Evolutionary conservation across 2,113 vertebrate genomes (phyloP).

Genomic region (Clarias macrocephalus): DNA sequence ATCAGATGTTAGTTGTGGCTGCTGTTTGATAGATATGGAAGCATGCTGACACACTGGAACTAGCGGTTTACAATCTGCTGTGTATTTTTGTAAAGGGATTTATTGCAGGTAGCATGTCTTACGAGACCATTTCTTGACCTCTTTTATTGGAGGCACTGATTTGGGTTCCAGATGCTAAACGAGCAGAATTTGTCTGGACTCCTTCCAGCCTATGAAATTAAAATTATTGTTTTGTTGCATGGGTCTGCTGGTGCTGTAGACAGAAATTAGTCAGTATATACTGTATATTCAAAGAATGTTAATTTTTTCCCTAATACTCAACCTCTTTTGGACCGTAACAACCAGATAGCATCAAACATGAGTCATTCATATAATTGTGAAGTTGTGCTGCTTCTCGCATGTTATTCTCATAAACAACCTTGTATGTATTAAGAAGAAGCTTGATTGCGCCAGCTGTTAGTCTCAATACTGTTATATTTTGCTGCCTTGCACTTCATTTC

Average conservation of each 20-base stretch:
- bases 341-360: neutral
- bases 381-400: neutral
- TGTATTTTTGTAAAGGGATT: neutral
- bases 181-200: neutral
- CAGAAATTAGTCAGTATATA: neutral
- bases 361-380: neutral
- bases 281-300: neutral
- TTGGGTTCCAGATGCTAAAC: neutral
- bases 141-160: neutral
- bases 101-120: neutral
- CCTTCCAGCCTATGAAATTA: neutral
- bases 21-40: neutral
- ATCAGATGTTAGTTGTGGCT: neutral
- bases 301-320: neutral
- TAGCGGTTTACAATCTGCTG: neutral
- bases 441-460: neutral
- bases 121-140: neutral
- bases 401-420: neutral
- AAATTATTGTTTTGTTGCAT: neutral
- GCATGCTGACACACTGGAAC: neutral
- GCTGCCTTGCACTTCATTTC: neutral
- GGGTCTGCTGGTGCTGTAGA: neutral
- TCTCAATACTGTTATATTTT: neutral
- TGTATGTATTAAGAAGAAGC: neutral
- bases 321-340: neutral